A percentile compares a stretch with the other conserved stretches of the same genome.
Evolutionary conservation across 2,888 invertebrate genomes (phyloP).

Genomic region (Chymomyza procnemis): DNA sequence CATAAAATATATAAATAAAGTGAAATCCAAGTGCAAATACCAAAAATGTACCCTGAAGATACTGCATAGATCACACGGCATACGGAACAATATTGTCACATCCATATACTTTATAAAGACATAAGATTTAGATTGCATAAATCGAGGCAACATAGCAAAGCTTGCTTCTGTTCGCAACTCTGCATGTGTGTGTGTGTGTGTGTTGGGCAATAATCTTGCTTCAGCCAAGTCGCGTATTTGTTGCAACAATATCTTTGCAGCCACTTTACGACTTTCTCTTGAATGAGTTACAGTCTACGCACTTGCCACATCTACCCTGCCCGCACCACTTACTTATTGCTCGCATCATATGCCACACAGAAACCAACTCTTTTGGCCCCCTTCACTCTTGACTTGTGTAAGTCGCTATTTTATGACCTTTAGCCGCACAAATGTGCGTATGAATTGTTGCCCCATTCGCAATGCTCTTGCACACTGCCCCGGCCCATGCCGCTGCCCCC

Average conservation of each 20-base stretch:
- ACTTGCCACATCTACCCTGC: neutral
- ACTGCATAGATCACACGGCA: neutral
- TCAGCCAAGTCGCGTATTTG: slow-evolving; percentile 33
- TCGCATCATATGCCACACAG: neutral
- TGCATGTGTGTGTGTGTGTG: neutral
- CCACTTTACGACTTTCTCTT: slow-evolving; percentile 33
- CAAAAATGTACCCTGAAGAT: slow-evolving; percentile 28
- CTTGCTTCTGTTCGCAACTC: neutral
- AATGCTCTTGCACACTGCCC: slow-evolving; percentile 6
- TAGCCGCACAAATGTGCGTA: slow-evolving; percentile 58
- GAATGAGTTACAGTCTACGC: slow-evolving; percentile 14
- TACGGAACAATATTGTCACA: slow-evolving; percentile 1
- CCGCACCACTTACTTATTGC: neutral
- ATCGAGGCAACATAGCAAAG: slow-evolving; percentile 10
- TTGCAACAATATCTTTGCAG: slow-evolving; percentile 33
- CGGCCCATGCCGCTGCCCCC: neutral
- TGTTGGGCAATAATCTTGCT: slow-evolving; percentile 5
- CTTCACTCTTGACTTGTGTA: slow-evolving; percentile 30
- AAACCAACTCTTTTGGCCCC: neutral
- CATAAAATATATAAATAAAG: neutral
- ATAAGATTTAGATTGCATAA: slow-evolving; percentile 21
- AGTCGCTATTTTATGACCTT: slow-evolving; percentile 65
- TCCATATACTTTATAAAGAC: neutral
- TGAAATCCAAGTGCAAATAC: slow-evolving; percentile 33
- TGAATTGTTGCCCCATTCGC: slow-evolving; percentile 36